phyloP scores from a whole-genome alignment of 2,888 invertebrate genomes.

The Lysandra bellargus region DNA sequence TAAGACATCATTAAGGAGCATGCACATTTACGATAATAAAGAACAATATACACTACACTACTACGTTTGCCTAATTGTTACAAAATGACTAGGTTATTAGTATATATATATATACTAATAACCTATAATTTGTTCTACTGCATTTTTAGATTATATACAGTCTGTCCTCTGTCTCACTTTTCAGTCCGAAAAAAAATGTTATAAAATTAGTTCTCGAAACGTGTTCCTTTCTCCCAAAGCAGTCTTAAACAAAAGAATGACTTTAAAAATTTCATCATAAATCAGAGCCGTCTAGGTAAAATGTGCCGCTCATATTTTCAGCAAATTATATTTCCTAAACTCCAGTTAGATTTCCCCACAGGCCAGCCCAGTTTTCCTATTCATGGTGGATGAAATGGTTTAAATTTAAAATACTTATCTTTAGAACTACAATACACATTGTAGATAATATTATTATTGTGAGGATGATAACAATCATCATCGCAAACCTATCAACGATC shows the following conservation, averaged over 20 bases:
- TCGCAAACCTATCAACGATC: neutral
- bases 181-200: neutral
- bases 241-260: slow-evolving; percentile 22
- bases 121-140: too few species aligned
- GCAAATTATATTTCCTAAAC: slow-evolving; percentile 36
- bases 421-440: neutral
- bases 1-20: too few species aligned
- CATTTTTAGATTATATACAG: neutral
- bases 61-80: too few species aligned
- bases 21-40: too few species aligned
- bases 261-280: slow-evolving; percentile 18
- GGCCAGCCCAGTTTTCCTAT: slow-evolving; percentile 20
- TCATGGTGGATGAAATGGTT: slow-evolving; percentile 29
- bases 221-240: neutral
- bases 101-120: too few species aligned
- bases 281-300: slow-evolving; percentile 29
- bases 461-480: neutral
- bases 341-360: slow-evolving; percentile 40
- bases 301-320: slow-evolving; percentile 34
- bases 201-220: neutral
- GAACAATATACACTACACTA: too few species aligned
- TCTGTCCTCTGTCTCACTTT: neutral
- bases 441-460: neutral
- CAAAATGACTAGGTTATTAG: too few species aligned
- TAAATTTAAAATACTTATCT: slow-evolving; percentile 14